Conservation (phyloP, 2,797 vertebrate genomes). For the Acropternis orthonyx region DNA sequence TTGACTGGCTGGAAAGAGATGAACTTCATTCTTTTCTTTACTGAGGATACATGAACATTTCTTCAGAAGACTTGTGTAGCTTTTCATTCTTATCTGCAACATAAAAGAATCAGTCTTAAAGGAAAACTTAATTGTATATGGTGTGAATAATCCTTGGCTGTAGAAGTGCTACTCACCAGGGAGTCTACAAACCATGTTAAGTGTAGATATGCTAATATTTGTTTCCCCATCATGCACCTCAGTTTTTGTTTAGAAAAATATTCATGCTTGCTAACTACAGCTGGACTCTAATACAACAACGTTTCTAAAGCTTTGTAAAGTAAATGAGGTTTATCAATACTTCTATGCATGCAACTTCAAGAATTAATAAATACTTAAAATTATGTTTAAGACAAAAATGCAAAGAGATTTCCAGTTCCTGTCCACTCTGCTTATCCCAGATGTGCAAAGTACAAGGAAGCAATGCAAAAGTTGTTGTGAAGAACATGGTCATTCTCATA, state of each 20-base stretch:
- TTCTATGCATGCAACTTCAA: neutral
- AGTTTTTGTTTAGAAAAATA: slow-evolving; percentile 40
- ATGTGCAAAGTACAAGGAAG: neutral
- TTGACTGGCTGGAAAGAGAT: neutral
- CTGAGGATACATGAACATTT: neutral
- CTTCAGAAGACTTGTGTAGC: slow-evolving; percentile 15
- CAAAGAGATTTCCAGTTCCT: neutral
- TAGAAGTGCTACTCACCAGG: slow-evolving; percentile 39
- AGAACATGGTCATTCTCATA: neutral
- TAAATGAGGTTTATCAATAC: neutral
- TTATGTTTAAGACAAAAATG: neutral
- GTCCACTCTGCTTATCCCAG: neutral
- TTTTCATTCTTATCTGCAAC: slow-evolving; percentile 37
- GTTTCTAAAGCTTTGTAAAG: neutral
- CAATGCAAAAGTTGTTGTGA: neutral
- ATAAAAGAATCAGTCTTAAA: slow-evolving; percentile 51
- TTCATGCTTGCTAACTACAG: neutral
- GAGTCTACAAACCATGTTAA: slow-evolving; percentile 40
- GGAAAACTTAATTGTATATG: slow-evolving; percentile 54
- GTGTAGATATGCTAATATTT: slow-evolving; percentile 63
- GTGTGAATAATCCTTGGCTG: slow-evolving; percentile 52
- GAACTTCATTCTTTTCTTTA: slow-evolving; percentile 23
- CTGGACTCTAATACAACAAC: neutral
- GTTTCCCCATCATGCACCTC: slow-evolving; percentile 28
- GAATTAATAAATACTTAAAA: neutral